Base-by-base conservation (phyloP, 2,797 vertebrate genomes). In the Natrix natrix region DNA sequence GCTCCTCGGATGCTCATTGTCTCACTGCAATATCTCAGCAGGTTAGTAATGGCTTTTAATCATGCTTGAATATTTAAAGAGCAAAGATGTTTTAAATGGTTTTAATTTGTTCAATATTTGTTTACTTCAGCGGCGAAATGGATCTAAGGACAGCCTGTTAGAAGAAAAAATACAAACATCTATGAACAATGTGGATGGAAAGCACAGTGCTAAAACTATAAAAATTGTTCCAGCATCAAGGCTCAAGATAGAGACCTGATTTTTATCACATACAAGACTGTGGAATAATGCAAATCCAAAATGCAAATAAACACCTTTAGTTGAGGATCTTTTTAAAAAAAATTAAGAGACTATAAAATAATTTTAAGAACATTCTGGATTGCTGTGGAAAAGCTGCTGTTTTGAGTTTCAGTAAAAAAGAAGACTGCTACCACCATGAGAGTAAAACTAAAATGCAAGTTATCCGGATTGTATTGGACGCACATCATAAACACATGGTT, bases 61-160 rank as follows among this genome's bases (percentile, higher is more conserved):
- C 93, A 4, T 54, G 43, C 16, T 86, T 92, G 20, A 37, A 88
- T n/a, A 0, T 1, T 60, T 66, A 20, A 48, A 52, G 48, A 43
- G 20, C 24, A 89, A 12, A 52, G 28, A 88, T 78, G 13, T 88
- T 56, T 89, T 43, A 24, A 43, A 83, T 83, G 22, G 20, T 52
- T 56, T 83, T 92, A 37, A 13, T 43, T 3, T 93, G 91, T 93
- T 87, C 24, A 95, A 86, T 56, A 92, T 95, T 91, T 96, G 22
- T 95, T 93, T 24, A 93, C 59, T 96, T 95, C 94, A 98, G 98
- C 98, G 96, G 94, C 97, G 96, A 95, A 98, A 97, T 0, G 98
- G 97, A 54, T 98, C 98, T 95, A 98, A 98, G 97, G 98, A 98
- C 94, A 98, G 98, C 94, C 95, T 98, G 88, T 97, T 97, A 63